A percentile compares a stretch with the other conserved stretches of the same genome.
phyloP scores from a whole-genome alignment of 2,888 invertebrate genomes.

The Herminia tarsipennalis region DNA sequence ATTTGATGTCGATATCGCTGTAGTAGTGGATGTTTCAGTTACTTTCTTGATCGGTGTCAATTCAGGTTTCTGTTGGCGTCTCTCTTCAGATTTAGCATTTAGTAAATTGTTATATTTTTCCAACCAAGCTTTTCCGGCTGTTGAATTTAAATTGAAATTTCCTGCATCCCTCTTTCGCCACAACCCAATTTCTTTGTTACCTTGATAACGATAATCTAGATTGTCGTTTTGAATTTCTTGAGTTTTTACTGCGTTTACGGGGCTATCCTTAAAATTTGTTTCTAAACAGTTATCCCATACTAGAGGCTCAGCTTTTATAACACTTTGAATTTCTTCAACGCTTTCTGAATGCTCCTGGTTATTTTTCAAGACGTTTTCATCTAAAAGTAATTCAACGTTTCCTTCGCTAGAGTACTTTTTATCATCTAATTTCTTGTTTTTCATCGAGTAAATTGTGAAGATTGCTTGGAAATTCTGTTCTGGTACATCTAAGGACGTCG shows the following conservation, averaged over 20 bases:
- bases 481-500: constrained; percentile 49
- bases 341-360: constrained; percentile 26
- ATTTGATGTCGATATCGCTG: constrained; percentile 30
- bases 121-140: constrained; percentile 63
- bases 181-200: constrained; percentile 43
- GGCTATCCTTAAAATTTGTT: constrained; percentile 55
- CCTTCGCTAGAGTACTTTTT: constrained; percentile 49
- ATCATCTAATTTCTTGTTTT: constrained; percentile 61
- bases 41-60: constrained; percentile 51
- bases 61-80: constrained; percentile 58
- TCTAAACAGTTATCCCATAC: constrained; percentile 75
- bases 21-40: constrained; percentile 32
- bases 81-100: constrained; percentile 60
- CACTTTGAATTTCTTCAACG: constrained; percentile 24
- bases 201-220: constrained; percentile 49
- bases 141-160: constrained; percentile 54
- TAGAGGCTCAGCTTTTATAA: constrained; percentile 55
- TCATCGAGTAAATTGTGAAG: constrained; percentile 63
- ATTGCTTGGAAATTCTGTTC: constrained; percentile 75
- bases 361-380: constrained; percentile 42
- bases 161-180: constrained; percentile 69
- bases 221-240: constrained; percentile 56
- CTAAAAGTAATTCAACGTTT: constrained; percentile 56
- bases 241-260: constrained; percentile 44
- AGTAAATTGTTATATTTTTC: constrained; percentile 66